phyloP scores from a whole-genome alignment of 2,888 invertebrate genomes.

The Morinoia aosen region DNA sequence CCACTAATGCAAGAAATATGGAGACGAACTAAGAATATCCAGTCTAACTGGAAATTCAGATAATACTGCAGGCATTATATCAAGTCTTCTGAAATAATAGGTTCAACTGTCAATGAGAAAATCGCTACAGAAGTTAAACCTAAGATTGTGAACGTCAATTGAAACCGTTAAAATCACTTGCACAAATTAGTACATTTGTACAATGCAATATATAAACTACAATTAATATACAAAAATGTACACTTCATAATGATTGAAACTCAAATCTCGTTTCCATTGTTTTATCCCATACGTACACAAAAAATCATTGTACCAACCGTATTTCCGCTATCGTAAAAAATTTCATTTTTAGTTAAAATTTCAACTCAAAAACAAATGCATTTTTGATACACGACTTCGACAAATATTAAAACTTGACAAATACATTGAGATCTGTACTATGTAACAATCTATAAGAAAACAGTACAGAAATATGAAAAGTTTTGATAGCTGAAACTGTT shows the following conservation, averaged over 20 bases:
- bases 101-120: neutral
- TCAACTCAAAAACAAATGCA: too few species aligned
- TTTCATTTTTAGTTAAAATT: too few species aligned
- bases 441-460: neutral
- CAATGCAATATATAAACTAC: neutral
- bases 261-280: neutral
- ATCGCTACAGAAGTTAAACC: neutral
- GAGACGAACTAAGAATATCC: conserved; percentile 4
- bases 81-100: neutral
- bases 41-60: neutral
- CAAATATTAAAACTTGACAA: neutral
- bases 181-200: conserved; percentile 39
- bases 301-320: too few species aligned
- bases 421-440: neutral
- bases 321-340: too few species aligned
- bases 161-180: conserved; percentile 13
- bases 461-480: neutral
- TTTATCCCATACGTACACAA: neutral
- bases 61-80: conserved; percentile 10
- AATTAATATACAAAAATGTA: neutral
- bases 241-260: neutral
- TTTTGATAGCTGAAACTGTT: neutral
- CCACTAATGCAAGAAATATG: neutral
- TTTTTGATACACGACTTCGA: too few species aligned
- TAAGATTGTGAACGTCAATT: conserved; percentile 22